Conservation (phyloP, 2,888 invertebrate species). For the Anaspis maculata region DNA sequence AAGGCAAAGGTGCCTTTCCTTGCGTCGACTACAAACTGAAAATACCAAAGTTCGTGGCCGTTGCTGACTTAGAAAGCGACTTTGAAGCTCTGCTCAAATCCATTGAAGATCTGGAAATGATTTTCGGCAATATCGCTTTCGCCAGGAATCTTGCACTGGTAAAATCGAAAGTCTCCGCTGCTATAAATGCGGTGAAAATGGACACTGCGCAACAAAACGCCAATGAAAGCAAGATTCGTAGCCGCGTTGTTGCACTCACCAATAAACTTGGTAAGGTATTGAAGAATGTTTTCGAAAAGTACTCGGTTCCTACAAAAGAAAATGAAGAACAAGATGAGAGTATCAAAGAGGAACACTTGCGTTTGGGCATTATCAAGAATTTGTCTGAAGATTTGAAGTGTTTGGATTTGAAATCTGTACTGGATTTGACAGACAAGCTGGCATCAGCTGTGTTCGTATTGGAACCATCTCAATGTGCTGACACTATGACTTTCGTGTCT, state of each 20-base stretch:
- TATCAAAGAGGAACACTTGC: conserved; percentile 58
- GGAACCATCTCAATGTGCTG: conserved; percentile 27
- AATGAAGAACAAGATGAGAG: conserved; percentile 29
- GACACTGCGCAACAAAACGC: too few relatives aligned
- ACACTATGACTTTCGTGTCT: conserved; percentile 21
- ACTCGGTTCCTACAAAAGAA: too few relatives aligned
- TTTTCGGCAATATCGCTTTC: too few relatives aligned
- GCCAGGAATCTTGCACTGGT: too few relatives aligned
- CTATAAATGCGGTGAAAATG: too few relatives aligned
- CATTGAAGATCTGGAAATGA: conserved; percentile 12
- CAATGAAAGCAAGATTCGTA: too few relatives aligned
- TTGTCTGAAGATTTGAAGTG: conserved; percentile 52
- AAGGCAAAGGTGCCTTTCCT: conserved; percentile 6
- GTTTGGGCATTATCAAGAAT: conserved; percentile 54
- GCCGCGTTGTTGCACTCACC: too few relatives aligned
- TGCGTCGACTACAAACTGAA: conserved; percentile 1
- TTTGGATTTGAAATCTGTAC: conserved; percentile 47
- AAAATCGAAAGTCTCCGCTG: too few relatives aligned
- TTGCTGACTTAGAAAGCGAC: conserved; percentile 13
- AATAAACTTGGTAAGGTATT: too few relatives aligned
- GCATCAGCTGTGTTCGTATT: conserved; percentile 42
- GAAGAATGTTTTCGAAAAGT: too few relatives aligned
- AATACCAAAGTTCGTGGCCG: conserved; percentile 1
- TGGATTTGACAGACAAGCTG: conserved; percentile 29
- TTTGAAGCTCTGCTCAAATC: conserved; percentile 4